phyloP scores from a whole-genome alignment of 1,140 invertebrate genomes.

The Zaprionus gabonicus region DNA sequence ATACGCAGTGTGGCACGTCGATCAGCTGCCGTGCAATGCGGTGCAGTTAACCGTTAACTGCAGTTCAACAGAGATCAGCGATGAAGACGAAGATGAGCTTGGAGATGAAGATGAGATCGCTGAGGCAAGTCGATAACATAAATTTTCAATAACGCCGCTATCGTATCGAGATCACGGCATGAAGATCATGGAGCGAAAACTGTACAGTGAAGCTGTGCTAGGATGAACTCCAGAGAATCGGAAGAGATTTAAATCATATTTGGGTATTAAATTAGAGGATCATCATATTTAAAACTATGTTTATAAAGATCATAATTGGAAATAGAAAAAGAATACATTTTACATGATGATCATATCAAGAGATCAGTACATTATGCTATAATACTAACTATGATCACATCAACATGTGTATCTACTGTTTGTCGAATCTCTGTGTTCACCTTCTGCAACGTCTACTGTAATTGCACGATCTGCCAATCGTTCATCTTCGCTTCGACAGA shows the following conservation, averaged over 20 bases:
- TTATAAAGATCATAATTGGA: no score
- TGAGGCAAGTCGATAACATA: constrained; percentile 6
- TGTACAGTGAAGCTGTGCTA: neutral
- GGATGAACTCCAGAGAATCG: neutral
- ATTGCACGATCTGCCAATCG: neutral
- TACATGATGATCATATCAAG: no score
- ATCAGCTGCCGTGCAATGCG: constrained; percentile 34
- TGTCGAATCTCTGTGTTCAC: no score
- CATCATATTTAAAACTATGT: no score
- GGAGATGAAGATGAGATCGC: constrained; percentile 5
- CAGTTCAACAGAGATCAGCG: constrained; percentile 38
- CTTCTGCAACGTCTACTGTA: neutral
- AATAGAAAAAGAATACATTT: no score
- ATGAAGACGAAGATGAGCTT: neutral
- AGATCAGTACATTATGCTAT: no score
- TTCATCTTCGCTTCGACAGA: neutral
- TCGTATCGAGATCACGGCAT: neutral
- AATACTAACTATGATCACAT: no score
- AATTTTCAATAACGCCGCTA: neutral
- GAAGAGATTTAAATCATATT: neutral
- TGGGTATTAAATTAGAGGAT: no score
- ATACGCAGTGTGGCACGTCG: constrained; percentile 1
- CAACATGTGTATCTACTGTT: no score
- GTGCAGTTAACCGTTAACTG: constrained; percentile 36
- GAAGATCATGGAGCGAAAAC: neutral